Conservation (phyloP, 2,113 vertebrate genomes). For the Barnardius zonarius region DNA sequence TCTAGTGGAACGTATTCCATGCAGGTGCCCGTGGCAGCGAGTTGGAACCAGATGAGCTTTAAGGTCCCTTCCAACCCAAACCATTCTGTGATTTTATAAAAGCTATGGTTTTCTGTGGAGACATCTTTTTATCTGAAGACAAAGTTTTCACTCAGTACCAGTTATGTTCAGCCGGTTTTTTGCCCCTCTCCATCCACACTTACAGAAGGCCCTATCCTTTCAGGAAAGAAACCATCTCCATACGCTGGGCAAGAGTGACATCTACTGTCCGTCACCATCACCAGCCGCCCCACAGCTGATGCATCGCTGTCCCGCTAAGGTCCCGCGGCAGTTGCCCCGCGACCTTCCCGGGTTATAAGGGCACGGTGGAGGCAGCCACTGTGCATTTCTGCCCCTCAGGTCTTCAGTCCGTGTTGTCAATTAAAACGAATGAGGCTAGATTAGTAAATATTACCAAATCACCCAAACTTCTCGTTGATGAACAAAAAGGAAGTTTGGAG, state of each 20-base stretch:
- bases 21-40: background rate
- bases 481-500: background rate
- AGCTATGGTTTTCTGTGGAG: background rate
- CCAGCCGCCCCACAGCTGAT: background rate
- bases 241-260: constrained; percentile 34
- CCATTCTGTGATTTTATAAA: background rate
- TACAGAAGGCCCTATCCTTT: background rate
- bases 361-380: rapidly evolving
- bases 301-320: rapidly evolving
- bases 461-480: background rate
- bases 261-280: background rate
- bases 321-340: background rate
- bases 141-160: background rate
- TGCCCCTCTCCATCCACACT: rapidly evolving
- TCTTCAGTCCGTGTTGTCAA: background rate
- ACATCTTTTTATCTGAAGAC: background rate
- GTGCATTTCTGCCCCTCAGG: background rate
- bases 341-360: rapidly evolving
- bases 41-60: background rate
- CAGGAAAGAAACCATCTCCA: background rate
- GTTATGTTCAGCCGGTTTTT: background rate
- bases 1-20: background rate
- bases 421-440: background rate
- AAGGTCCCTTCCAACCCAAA: background rate
- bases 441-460: background rate